Base-by-base conservation (phyloP, 2,113 vertebrate species). In the Myrmophylax atrothorax region DNA sequence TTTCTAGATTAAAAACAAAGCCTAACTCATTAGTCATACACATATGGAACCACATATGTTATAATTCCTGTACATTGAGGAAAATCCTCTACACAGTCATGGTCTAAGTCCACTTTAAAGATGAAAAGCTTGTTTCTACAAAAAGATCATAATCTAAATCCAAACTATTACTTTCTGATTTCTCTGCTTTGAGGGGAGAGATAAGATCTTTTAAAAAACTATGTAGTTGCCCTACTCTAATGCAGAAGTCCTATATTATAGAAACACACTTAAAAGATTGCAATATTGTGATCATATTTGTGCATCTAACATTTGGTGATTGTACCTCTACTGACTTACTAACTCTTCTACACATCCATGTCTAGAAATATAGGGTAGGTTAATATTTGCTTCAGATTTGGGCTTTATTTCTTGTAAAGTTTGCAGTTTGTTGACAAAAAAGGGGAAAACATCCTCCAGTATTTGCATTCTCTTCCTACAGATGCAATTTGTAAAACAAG, bases 81-180 rank as follows among this genome's bases (percentile, higher is more conserved):
- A 80, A 82, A 89, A 44, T 25, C 23, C 2, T 73, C 7, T 28
- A 9, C 0, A 0, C 12, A 9, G 12, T 42, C 42, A 31, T 25
- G 40, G 2, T 17, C 18, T 38, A 60, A 52, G 77, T 66, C 33
- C 11, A 44, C 40, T 77, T 84, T 19, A 47, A 70, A 78, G 18
- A 63, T 28, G 1, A 72, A 79, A 91, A 70, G 4, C 8, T 77
- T 53, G 24, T 6, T 37, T 24, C 11, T 62, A 18, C 63, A 47
- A 74, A 60, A 81, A 28, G 10, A 50, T 20, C 7, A 17, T 25
- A 46, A 35, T 40, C 46, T 52, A 70, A 42, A 8, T 67, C 24
- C 38, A 91, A 49, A 68, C 4, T 78, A 3, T 37, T 37, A 26
- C 3, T 83, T 80, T 50, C 47, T 42, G 5, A 80, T 85, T 92